Percentiles rank a stretch among this genome's conserved stretches.
Conservation (phyloP, 2,888 invertebrate species). For the Eristalis intricaria region DNA sequence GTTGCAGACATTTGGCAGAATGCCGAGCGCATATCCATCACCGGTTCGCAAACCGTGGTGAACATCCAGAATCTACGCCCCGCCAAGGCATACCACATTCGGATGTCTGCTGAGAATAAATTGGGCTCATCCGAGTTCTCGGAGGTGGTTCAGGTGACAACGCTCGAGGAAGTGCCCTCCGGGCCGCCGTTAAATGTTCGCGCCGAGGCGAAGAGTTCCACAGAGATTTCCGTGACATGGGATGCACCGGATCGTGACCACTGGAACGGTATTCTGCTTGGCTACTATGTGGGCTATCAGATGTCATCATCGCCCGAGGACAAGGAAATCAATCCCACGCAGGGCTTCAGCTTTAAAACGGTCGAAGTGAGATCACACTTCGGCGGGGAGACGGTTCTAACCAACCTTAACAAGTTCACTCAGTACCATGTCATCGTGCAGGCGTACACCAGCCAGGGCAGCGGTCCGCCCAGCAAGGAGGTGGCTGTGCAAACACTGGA, state of each 20-base stretch:
- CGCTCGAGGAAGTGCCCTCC: constrained; percentile 92
- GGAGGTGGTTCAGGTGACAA: constrained; percentile 92
- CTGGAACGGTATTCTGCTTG: constrained; percentile 93
- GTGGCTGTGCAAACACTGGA: constrained; percentile 91
- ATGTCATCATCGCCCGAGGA: constrained; percentile 82
- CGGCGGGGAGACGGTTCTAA: constrained; percentile 86
- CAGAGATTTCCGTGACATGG: constrained; percentile 92
- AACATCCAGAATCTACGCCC: constrained; percentile 91
- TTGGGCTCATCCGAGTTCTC: constrained; percentile 94
- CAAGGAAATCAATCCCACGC: constrained; percentile 81
- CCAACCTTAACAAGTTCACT: constrained; percentile 89
- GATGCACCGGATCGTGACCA: constrained; percentile 92
- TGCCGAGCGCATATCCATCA: constrained; percentile 90
- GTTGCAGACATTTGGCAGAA: constrained; percentile 88
- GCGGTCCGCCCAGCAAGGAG: constrained; percentile 91
- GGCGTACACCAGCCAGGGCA: constrained; percentile 93
- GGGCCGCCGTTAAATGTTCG: constrained; percentile 91
- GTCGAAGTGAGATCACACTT: constrained; percentile 89
- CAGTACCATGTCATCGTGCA: constrained; percentile 92
- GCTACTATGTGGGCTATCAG: constrained; percentile 93
- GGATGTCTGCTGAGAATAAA: constrained; percentile 94
- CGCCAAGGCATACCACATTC: constrained; percentile 92
- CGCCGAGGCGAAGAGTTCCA: constrained; percentile 92
- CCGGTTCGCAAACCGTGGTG: constrained; percentile 91
- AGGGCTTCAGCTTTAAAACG: constrained; percentile 88